Evolutionary conservation across 1,140 invertebrate species (phyloP), one percentile per base, ranked within the genome.

Genomic region (Lutraria rhynchaena): DNA sequence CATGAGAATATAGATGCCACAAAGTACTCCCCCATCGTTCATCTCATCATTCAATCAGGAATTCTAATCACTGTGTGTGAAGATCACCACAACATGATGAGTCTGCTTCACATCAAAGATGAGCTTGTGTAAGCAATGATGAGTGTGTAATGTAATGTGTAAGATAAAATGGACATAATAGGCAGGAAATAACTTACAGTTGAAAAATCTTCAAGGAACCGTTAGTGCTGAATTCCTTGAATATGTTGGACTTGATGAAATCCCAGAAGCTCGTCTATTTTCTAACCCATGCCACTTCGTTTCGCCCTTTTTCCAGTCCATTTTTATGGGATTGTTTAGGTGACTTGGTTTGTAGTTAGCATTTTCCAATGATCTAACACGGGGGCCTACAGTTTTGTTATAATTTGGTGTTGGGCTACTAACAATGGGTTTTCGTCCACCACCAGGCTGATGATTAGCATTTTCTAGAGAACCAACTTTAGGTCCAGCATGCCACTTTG

Each of bases 281-380:
- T 60, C 65, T 60, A 24, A 70, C 3, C 35, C 24, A n/a, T 49
- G 53, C 63, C 65, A 80, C 76, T 70, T 80, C 13, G 60, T 53
- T 29, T 69, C 63, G 53, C 74, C 35, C 65, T 82, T 82, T n/a
- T 49, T 46, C 31, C 44, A 74, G 35, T 74, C 74, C 44, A 74
- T 17, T 74, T 74, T 63, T 24, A 15, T 4, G 15, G 57, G 60
- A 11, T 17, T n/a, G 15, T 41, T 22, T 31, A 73, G 55, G 57
- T 82, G 76, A 70, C 76, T 65, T 22, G 76, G 76, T 57, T 80
- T 80, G 91, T 98, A 96, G 65, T 94, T 95, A 0, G 97, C 94
- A 91, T 98, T 98, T 17, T 97, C 95, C 88, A 99, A 91, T 3
- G 97, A 98, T 3, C 97, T 98, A 83, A 99, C 97, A 93, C 84